phyloP scores from a whole-genome alignment of 1,140 invertebrate species.

The Ylistrum balloti region DNA sequence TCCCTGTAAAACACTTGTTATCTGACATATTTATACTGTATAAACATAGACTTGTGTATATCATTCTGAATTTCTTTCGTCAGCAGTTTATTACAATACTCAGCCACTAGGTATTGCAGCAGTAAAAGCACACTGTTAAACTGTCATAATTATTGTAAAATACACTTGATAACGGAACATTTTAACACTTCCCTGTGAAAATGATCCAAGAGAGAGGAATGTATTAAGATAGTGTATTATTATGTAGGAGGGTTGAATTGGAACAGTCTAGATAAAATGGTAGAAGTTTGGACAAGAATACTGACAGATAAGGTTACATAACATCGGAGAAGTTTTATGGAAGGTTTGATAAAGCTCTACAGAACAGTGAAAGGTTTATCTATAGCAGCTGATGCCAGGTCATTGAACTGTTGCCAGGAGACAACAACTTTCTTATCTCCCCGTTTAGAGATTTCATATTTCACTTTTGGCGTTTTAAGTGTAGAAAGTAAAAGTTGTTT shows the following conservation, averaged over 20 bases:
- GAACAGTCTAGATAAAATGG: not conserved
- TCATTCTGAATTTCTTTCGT: not conserved
- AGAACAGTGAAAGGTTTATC: not conserved
- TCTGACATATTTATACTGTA: not conserved
- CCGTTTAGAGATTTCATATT: slow-evolving; percentile 35
- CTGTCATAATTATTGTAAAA: not conserved
- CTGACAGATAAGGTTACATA: not conserved
- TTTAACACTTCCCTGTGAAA: not conserved
- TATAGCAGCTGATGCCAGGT: not conserved
- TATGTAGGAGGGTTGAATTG: not conserved
- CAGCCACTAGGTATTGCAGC: not conserved
- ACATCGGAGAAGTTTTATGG: not conserved
- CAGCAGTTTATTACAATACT: not conserved
- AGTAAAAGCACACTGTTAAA: not conserved
- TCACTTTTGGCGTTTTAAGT: slow-evolving; percentile 7
- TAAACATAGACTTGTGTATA: not conserved
- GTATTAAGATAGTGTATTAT: not conserved
- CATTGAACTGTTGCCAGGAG: not conserved
- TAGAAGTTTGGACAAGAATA: not conserved
- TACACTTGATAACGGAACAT: not conserved
- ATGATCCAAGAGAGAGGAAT: not conserved
- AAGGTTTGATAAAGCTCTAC: not conserved
- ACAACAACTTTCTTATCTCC: slow-evolving; percentile 13
- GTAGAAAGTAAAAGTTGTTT: not conserved
- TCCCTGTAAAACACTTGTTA: not conserved